Evolutionary conservation across 2,797 vertebrate genomes (phyloP).

Genomic region (Tangara arthus): DNA sequence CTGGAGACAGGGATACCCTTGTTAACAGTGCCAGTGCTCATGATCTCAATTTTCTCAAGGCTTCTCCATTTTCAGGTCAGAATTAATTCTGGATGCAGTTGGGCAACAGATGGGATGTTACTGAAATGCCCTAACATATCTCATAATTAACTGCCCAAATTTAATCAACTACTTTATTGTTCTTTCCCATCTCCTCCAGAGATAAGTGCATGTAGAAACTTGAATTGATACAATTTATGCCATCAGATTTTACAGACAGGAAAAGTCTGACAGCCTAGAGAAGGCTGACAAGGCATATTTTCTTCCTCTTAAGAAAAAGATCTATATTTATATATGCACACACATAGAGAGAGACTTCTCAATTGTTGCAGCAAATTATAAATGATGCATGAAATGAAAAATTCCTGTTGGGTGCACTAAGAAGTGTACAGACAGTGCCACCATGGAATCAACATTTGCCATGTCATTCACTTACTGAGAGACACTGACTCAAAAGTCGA

Average conservation of each 20-base stretch:
- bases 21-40: not conserved
- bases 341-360: not conserved
- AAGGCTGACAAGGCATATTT: not conserved
- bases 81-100: not conserved
- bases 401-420: not conserved
- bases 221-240: not conserved
- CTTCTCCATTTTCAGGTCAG: not conserved
- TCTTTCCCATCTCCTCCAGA: not conserved
- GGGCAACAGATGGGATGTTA: not conserved
- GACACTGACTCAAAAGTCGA: not conserved
- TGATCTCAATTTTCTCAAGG: not conserved
- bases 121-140: not conserved
- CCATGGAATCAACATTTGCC: not conserved
- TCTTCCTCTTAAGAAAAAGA: not conserved
- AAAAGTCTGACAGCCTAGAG: not conserved
- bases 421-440: not conserved
- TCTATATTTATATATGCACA: not conserved
- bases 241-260: not conserved
- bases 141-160: not conserved
- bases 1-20: not conserved
- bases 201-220: not conserved
- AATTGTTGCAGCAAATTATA: constrained; percentile 22
- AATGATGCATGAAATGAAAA: constrained; percentile 64
- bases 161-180: not conserved
- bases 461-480: not conserved